phyloP scores from a whole-genome alignment of 2,888 invertebrate species.

The Eilema griseolum region DNA sequence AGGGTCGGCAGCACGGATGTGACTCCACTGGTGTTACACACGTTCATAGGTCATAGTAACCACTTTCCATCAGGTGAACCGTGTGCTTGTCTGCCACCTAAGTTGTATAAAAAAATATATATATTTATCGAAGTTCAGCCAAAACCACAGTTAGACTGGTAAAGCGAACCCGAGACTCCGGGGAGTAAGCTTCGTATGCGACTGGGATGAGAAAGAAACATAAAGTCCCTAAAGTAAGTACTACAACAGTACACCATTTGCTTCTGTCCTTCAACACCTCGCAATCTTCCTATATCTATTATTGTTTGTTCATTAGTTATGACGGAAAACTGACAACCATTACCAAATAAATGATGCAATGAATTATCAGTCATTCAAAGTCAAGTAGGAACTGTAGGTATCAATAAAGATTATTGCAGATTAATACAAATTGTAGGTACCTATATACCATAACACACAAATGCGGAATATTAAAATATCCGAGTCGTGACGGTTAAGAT shows the following conservation, averaged over 20 bases:
- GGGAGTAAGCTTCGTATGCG: no score
- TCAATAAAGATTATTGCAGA: slow-evolving; percentile 36
- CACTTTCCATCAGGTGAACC: no score
- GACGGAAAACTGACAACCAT: slow-evolving; percentile 1
- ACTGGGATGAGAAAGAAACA: background rate
- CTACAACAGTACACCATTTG: background rate
- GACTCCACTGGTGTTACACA: no score
- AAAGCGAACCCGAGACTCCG: no score
- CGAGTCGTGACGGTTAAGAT: slow-evolving; percentile 42
- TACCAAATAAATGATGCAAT: background rate
- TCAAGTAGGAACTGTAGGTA: slow-evolving; percentile 28
- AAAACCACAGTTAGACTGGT: no score
- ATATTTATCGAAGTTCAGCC: no score
- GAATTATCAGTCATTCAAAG: background rate
- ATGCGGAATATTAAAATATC: slow-evolving; percentile 33
- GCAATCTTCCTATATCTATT: background rate
- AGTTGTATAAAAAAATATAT: no score
- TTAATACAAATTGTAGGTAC: slow-evolving; percentile 22
- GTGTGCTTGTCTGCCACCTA: no score
- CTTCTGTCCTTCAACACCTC: background rate
- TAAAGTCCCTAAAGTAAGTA: background rate
- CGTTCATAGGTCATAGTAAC: no score
- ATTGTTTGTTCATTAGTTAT: slow-evolving; percentile 2
- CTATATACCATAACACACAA: slow-evolving; percentile 14
- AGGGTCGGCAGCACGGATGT: no score